A percentile compares a stretch with the other conserved stretches of the same genome.
Evolutionary conservation across 2,113 vertebrate genomes (phyloP).

Genomic region (Ochotona princeps): DNA sequence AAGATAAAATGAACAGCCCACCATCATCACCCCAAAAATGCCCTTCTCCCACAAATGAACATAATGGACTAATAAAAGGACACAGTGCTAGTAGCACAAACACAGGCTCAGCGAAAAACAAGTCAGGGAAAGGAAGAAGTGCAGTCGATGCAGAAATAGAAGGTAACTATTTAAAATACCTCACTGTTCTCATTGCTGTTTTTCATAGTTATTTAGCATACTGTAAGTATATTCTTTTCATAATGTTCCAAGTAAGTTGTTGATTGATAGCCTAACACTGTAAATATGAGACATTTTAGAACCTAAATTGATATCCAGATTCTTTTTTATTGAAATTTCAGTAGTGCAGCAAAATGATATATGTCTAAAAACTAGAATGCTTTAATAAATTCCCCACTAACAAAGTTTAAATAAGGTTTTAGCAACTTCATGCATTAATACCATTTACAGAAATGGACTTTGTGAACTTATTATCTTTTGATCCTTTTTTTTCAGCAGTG

Average conservation of each 20-base stretch:
- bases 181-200: neutral
- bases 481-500: slow-evolving; percentile 21
- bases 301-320: neutral
- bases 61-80: slow-evolving; percentile 91
- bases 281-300: slow-evolving; percentile 29
- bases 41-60: slow-evolving; percentile 89
- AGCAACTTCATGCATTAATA: neutral
- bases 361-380: neutral
- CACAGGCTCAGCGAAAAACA: slow-evolving; percentile 87
- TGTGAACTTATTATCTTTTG: slow-evolving; percentile 41
- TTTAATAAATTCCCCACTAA: neutral
- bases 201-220: slow-evolving; percentile 45
- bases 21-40: slow-evolving; percentile 95
- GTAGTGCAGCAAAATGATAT: neutral
- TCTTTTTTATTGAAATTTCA: neutral
- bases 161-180: slow-evolving; percentile 79
- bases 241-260: neutral
- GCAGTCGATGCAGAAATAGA: slow-evolving; percentile 84
- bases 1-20: slow-evolving; percentile 93
- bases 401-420: slow-evolving; percentile 36
- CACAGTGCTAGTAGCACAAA: slow-evolving; percentile 83
- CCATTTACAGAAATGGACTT: slow-evolving; percentile 39
- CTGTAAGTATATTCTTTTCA: slow-evolving; percentile 37
- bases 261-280: neutral
- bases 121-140: slow-evolving; percentile 87